Evolutionary conservation across 2,888 invertebrate genomes (phyloP).

Genomic region (Acleris sparsana): DNA sequence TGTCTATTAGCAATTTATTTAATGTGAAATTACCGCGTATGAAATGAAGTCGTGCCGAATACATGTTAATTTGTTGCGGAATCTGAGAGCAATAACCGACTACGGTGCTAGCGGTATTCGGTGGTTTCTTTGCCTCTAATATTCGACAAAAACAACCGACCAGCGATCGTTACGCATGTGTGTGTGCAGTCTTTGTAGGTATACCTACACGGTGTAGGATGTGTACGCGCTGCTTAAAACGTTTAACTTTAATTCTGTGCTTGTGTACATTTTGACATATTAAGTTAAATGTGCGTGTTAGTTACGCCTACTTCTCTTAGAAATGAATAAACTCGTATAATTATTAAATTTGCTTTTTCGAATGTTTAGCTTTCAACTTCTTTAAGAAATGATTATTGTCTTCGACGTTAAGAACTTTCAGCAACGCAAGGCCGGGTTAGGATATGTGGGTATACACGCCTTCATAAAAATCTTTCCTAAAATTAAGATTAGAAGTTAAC

Average conservation of each 20-base stretch:
- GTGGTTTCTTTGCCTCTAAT: constrained; percentile 78
- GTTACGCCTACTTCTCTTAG: constrained; percentile 53
- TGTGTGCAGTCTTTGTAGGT: constrained; percentile 26
- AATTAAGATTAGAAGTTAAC: too few species aligned
- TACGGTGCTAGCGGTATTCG: constrained; percentile 78
- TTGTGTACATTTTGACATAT: constrained; percentile 69
- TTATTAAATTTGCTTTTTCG: too few species aligned
- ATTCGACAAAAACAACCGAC: constrained; percentile 75
- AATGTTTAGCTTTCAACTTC: too few species aligned
- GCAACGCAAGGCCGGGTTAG: too few species aligned
- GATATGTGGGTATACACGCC: too few species aligned
- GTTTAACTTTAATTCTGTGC: constrained; percentile 54
- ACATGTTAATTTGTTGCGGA: constrained; percentile 84
- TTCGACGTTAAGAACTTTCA: too few species aligned
- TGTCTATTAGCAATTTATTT: constrained; percentile 57
- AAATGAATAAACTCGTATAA: too few species aligned
- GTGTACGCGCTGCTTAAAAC: constrained; percentile 52
- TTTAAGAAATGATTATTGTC: too few species aligned
- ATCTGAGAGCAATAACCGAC: constrained; percentile 82
- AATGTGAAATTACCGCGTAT: constrained; percentile 73
- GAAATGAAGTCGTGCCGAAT: constrained; percentile 80
- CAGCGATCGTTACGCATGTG: constrained; percentile 45
- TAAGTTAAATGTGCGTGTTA: constrained; percentile 70
- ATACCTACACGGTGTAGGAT: constrained; percentile 14
- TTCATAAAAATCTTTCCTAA: too few species aligned